Evolutionary conservation across 2,113 vertebrate species (phyloP), one percentile per base, ranked within the genome.

Genomic region (Edolisoma coerulescens): DNA sequence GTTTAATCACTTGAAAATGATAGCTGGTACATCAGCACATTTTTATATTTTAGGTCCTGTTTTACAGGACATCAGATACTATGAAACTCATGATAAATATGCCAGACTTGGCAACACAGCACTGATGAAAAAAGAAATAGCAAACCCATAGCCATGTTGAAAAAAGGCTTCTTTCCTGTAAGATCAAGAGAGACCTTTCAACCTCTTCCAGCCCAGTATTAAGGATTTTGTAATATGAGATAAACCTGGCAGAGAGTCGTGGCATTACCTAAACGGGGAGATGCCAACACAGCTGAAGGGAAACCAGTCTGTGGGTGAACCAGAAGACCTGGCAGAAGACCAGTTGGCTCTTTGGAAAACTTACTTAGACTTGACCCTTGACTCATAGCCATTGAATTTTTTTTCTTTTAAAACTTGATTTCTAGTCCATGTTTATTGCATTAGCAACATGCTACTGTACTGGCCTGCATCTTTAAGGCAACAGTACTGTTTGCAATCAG

Each of bases 371-470:
- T 82, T 78, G 52, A 89, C 47, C 77, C 27, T 82, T 68, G 76
- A 60, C 33, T 77, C 27, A 19, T 24, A 88, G 54, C 18, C 47
- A 70, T 22, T 59, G 67, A 75, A 18, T 52, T 22, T 90, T 92
- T 93, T 91, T 69, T 90, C 69, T 49, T 96, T 88, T 81, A 56
- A 75, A 86, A 88, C 42, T 77, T 85, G 42, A 90, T 80, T 92
- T 87, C 42, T 74, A 93, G 60, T 10, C 19, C 24, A 23, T 50
- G 19, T 61, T 90, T 85, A 80, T 87, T 17, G 2, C 65, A 94
- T 33, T 71, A 89, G 50, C 49, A 81, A 45, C 21, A 49, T 20
- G 21, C 63, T 81, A 61, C 74, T 93, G 65, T 69, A 69, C 59
- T 49, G 65, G 41, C 35, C 73, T 78, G 75, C 24, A 9, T 56